phyloP scores from a whole-genome alignment of 2,797 vertebrate genomes.

The Spinus olivaceus region DNA sequence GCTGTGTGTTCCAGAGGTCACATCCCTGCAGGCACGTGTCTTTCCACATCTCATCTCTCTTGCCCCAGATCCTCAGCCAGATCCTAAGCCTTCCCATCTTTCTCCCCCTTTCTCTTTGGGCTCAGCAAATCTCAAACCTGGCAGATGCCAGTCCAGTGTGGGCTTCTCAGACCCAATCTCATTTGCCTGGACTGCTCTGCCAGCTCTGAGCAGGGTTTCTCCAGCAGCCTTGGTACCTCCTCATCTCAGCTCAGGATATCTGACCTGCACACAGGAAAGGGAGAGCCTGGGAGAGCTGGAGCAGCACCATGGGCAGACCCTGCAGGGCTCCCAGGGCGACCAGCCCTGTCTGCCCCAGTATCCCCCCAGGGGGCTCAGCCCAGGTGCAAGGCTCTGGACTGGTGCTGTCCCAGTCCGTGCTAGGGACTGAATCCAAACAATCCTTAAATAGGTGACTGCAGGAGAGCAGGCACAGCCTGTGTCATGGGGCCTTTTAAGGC shows the following conservation, averaged over 20 bases:
- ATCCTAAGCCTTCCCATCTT: neutral
- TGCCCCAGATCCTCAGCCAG: neutral
- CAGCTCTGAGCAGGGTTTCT: neutral
- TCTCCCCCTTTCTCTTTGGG: neutral
- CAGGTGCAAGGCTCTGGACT: neutral
- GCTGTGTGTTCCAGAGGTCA: neutral
- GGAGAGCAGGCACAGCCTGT: neutral
- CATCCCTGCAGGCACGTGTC: neutral
- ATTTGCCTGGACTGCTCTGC: neutral
- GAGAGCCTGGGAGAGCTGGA: neutral
- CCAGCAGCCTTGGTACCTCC: neutral
- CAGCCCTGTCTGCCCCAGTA: neutral
- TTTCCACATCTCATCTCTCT: neutral
- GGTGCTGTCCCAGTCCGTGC: neutral
- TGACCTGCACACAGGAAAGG: neutral
- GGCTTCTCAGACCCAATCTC: neutral
- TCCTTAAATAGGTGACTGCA: neutral
- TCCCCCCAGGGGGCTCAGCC: fast-evolving
- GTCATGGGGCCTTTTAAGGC: neutral
- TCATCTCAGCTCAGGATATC: neutral
- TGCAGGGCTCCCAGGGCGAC: neutral
- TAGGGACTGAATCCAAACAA: neutral
- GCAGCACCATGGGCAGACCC: fast-evolving
- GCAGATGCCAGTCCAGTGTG: neutral
- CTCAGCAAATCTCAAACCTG: neutral